Evolutionary conservation across 64 coral and sea anemone genomes (phyloP).

Genomic region (Montipora efflorescens): DNA sequence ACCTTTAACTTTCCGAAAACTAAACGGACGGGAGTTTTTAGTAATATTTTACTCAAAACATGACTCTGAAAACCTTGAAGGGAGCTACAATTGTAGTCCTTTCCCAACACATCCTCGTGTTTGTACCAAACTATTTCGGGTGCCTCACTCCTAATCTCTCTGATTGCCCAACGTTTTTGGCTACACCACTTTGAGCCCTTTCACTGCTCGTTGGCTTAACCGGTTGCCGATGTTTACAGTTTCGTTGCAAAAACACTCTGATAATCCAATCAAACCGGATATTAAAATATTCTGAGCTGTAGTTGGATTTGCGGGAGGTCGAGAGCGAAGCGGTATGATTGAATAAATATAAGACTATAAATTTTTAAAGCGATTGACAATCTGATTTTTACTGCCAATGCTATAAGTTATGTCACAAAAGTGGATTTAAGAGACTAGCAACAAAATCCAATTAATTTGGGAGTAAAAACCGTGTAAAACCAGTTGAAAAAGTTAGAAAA

Average conservation of each 20-base stretch:
- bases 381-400: background rate
- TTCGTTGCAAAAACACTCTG: background rate
- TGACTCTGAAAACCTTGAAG: no score
- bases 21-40: no score
- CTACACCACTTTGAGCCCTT: background rate
- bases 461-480: background rate
- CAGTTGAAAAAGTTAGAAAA: slow-evolving; percentile 8
- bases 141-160: background rate
- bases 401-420: background rate
- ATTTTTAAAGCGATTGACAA: background rate
- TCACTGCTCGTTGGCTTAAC: background rate
- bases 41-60: no score
- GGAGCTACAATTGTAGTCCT: no score
- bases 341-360: background rate
- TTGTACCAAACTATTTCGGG: background rate
- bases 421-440: background rate
- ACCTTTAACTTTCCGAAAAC: no score
- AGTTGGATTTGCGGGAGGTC: background rate
- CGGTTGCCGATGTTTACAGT: background rate
- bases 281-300: background rate
- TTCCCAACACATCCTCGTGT: no score
- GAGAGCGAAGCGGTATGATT: background rate
- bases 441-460: background rate
- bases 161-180: background rate
- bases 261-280: slow-evolving; percentile 3